Base-by-base conservation (phyloP, 1,140 invertebrate species). In the Nasonia vitripennis region DNA sequence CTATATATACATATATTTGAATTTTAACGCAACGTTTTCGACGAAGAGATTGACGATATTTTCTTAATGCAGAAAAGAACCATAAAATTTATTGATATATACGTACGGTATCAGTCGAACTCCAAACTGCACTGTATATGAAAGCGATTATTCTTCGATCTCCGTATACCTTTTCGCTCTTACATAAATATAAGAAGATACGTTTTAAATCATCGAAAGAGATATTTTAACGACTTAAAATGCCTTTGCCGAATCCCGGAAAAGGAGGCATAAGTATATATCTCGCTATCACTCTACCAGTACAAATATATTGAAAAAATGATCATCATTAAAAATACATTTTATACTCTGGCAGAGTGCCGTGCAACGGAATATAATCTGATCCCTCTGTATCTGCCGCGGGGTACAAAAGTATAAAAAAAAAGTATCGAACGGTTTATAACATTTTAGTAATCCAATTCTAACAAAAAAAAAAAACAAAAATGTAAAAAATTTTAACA, bases 221-320 rank as follows among this genome's bases (percentile, higher is more conserved):
- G 27, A 45, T 17, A 71, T 45, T 70, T 27, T 81, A 81, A 71
- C 67, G 79, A 81, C 48, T 81, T 81, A 45, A 48, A 20, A 81
- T 71, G 68, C 45, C 70, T 55, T 48, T 81, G 12, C 14, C 70
- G 27, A 62, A 20, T 62, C 7, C 10, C 17, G 20, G 4, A 62
- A 37, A 37, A 62, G 45, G 12, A 74, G 27, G 20, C 34, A 23
- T 11, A 41, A 82, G 10, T 75, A 62, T 75, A 62, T 14, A 48
- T 70, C 7, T 27, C 27, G 23, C 45, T 74, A 74, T 55, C 31
- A 55, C 48, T 82, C 37, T 74, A 62, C 0, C 48, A 74, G 70
- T 82, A 74, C 81, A 75, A 82, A 82, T 62, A n/a, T 62, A 74
- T 55, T 31, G 71, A 75, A 31, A 71, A 71, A 71, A 45, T 67